Conservation (phyloP, 1,140 invertebrate genomes). For the Andrena cerasifolii region DNA sequence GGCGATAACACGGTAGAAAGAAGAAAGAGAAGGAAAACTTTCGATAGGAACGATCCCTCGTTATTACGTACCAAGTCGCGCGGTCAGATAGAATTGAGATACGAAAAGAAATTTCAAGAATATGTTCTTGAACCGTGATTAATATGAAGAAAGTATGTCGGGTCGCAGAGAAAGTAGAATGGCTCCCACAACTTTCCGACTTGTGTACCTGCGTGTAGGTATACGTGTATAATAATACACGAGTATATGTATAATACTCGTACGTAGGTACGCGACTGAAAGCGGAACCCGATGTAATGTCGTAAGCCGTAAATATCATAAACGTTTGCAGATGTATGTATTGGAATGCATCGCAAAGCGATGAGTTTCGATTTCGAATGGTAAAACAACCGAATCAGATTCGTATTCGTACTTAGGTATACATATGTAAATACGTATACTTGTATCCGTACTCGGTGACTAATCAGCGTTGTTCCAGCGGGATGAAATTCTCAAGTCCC, state of each 20-base stretch:
- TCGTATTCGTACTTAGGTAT: too few relatives aligned
- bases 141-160: constrained; percentile 46
- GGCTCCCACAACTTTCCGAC: constrained; percentile 6
- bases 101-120: constrained; percentile 2
- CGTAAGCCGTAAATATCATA: neutral
- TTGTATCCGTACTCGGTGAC: too few relatives aligned
- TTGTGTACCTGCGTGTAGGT: neutral
- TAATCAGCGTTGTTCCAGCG: too few relatives aligned
- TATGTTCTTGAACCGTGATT: neutral
- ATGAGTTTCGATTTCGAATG: too few relatives aligned
- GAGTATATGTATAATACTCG: neutral
- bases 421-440: too few relatives aligned
- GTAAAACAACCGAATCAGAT: neutral
- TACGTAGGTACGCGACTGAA: neutral
- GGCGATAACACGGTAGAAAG: too few relatives aligned
- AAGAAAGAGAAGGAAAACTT: neutral
- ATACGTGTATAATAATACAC: too few relatives aligned
- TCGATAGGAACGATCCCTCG: neutral
- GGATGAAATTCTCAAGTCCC: neutral
- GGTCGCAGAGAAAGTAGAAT: constrained; percentile 48
- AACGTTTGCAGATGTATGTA: too few relatives aligned
- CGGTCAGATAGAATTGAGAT: too few relatives aligned
- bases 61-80: too few relatives aligned
- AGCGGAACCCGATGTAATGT: neutral
- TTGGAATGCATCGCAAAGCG: too few relatives aligned